These are phyloP conservation scores for Pangasianodon gigas DNA, from an alignment of 2,113 vertebrate species.

Conservation along the genomic window DNA sequence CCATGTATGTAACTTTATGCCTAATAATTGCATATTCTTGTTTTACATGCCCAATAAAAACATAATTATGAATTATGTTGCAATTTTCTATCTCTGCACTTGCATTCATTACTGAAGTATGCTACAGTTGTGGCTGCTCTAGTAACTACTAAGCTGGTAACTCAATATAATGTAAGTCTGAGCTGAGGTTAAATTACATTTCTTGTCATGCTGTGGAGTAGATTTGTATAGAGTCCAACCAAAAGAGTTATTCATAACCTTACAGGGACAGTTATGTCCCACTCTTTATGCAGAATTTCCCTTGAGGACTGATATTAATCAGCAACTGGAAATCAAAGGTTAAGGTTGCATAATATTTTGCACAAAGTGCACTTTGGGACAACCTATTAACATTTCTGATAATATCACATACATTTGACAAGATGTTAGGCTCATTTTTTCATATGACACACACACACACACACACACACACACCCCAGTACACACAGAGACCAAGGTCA, in stretches of 20 bases:
- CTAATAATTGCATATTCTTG: not conserved
- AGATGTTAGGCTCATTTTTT: not conserved
- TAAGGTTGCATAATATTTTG: not conserved
- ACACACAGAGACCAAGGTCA: not conserved
- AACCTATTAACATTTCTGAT: not conserved
- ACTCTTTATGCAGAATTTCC: conserved; percentile 19
- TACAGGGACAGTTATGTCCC: not conserved
- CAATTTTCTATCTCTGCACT: too few species aligned
- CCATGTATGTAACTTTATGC: not conserved
- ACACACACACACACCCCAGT: not conserved
- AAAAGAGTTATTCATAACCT: conserved; percentile 26
- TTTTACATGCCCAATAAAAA: not conserved
- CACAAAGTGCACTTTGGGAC: not conserved
- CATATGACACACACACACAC: not conserved
- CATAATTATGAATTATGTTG: not conserved
- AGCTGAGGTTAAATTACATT: not conserved
- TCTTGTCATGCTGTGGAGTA: not conserved
- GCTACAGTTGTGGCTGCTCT: not conserved
- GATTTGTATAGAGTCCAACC: conserved; percentile 1
- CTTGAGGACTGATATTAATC: conserved; percentile 26
- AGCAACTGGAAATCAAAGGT: not conserved
- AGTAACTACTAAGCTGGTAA: not conserved
- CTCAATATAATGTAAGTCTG: not conserved
- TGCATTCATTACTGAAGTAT: not conserved
- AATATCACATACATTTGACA: not conserved